Conservation (phyloP, 2,113 vertebrate species). For the Gorilla gorilla region DNA sequence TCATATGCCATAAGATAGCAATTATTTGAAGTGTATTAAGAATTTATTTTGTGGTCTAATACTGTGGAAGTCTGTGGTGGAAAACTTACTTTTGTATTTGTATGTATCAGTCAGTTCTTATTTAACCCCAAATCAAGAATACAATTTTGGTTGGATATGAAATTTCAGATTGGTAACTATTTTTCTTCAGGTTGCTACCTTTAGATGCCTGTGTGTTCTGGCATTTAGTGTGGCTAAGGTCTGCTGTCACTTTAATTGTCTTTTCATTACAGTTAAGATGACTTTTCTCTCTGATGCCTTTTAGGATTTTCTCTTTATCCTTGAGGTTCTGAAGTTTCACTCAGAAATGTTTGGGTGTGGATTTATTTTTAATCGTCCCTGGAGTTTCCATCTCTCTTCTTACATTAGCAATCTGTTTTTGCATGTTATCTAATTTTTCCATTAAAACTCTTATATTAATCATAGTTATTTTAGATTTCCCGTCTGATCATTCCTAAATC, state of each 20-base stretch:
- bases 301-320: not conserved
- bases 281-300: not conserved
- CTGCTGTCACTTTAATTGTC: not conserved
- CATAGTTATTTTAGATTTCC: not conserved
- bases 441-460: not conserved
- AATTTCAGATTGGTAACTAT: not conserved
- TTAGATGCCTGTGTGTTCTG: not conserved
- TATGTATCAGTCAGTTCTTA: not conserved
- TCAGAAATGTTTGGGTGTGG: not conserved
- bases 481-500: not conserved
- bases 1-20: not conserved
- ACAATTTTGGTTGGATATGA: not conserved
- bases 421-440: not conserved
- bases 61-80: not conserved
- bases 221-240: not conserved
- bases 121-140: not conserved
- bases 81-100: not conserved
- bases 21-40: slow-evolving; percentile 3
- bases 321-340: not conserved
- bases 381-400: not conserved
- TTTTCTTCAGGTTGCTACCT: not conserved
- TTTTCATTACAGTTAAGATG: not conserved
- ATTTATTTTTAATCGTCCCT: not conserved
- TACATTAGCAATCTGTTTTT: not conserved
- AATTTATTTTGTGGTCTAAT: not conserved